These are phyloP conservation scores for Dryococelus australis DNA, from an alignment of 2,888 invertebrate genomes.

Conservation along the genomic window DNA sequence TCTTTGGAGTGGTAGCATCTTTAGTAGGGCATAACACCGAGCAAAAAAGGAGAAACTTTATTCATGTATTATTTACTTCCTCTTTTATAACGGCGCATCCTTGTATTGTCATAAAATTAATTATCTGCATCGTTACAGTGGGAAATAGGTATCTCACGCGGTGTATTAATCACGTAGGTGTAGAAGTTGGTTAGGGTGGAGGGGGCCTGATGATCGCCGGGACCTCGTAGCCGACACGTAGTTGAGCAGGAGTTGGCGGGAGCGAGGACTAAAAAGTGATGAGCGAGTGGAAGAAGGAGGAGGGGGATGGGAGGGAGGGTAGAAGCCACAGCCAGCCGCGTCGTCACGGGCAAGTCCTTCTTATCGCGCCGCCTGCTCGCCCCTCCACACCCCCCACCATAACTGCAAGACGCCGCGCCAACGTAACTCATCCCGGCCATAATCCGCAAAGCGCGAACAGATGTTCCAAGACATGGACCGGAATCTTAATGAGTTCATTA, in stretches of 20 bases:
- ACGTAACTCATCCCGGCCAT: background rate
- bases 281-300: background rate
- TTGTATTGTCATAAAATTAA: no score
- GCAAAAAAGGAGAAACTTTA: no score
- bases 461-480: constrained; percentile 16
- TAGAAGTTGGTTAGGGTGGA: background rate
- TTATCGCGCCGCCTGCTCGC: constrained; percentile 7
- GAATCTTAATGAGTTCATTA: constrained; percentile 16
- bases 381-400: background rate
- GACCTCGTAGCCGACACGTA: background rate
- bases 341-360: background rate
- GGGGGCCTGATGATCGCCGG: background rate
- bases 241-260: background rate
- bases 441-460: constrained; percentile 16
- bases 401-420: background rate
- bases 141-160: no score
- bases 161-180: no score
- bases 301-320: background rate
- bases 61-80: no score
- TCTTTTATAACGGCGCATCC: no score
- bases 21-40: no score
- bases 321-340: background rate
- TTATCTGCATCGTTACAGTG: no score
- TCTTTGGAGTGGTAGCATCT: no score
- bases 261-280: background rate